Base-by-base conservation (phyloP, 1,140 invertebrate genomes). In the Pollicipes pollicipes region DNA sequence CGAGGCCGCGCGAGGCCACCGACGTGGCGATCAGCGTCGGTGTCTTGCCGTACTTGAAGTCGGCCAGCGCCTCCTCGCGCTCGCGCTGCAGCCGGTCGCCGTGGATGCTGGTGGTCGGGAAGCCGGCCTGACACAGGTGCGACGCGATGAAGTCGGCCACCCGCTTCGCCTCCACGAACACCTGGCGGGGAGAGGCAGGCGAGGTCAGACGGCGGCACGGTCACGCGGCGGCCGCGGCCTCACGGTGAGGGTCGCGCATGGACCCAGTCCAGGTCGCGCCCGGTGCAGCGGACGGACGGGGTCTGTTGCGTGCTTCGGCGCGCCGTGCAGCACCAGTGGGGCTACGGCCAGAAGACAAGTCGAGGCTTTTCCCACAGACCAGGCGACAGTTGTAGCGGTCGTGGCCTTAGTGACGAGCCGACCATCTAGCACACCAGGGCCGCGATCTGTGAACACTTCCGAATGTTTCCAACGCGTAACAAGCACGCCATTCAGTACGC, bases 141-240 rank as follows among this genome's bases (percentile, higher is more conserved):
- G 86, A 83, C 0, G 90, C 93, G 1, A 97, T 81, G 75, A 94
- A 95, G 79, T 98, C 96, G 0, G 90, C 91, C 58, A 86, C 90
- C 68, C 89, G 85, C 77, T 97, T 95, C 27, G 87, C 89, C 74
- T 93, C 90, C 0, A 96, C 91, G 78, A 97, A 98, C 0, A 98
- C 87, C 13, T 98, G 80, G 26, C n/a, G 31, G 2, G 10, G 63
- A 21, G 28, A 10, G 8, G 24, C n/a, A 21, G n/a, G 27, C 13
- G 8, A 31, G 27, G 66, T 69, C n/a, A 69, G 27, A 69, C 24
- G 66, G 66, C n/a, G n/a, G n/a, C n/a, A n/a, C n/a, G n/a, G n/a
- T n/a, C n/a, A n/a, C n/a, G n/a, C n/a, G n/a, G n/a, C 27, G 29
- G 29, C 64, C 64, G 64, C 29, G 68, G 64, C 28, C 68, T 30